These are phyloP conservation scores for Drosophila punjabiensis DNA, from an alignment of 1,140 invertebrate genomes.

Conservation along the genomic window DNA sequence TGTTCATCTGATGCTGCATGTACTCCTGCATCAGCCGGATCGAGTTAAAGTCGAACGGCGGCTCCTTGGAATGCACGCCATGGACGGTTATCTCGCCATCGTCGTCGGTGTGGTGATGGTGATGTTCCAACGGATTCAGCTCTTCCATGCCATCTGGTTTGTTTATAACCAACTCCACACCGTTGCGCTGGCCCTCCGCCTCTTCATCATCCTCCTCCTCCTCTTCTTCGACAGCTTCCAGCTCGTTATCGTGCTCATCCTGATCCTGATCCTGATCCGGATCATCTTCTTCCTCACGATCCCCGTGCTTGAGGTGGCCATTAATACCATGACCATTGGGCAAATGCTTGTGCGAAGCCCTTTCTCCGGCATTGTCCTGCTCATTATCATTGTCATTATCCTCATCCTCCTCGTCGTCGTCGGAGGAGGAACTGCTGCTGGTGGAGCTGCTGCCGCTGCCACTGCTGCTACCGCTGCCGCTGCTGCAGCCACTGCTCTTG, in stretches of 20 bases:
- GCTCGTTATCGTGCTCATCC: conserved; percentile 10
- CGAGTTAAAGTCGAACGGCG: conserved; percentile 73
- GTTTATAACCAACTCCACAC: background rate
- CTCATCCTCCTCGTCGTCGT: conserved; percentile 56
- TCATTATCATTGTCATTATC: conserved; percentile 42
- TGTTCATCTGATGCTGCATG: conserved; percentile 81
- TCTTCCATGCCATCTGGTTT: conserved; percentile 22
- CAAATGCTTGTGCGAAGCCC: conserved; percentile 13
- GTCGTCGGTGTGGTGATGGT: conserved; percentile 8
- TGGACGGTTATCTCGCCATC: conserved; percentile 58
- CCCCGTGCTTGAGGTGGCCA: conserved; percentile 36
- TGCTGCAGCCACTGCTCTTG: conserved; percentile 43
- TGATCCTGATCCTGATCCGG: conserved; percentile 25
- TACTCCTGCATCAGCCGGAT: conserved; percentile 83
- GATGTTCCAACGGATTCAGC: conserved; percentile 11
- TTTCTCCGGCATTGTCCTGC: background rate
- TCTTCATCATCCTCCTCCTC: conserved; percentile 3
- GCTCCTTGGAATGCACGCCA: conserved; percentile 50
- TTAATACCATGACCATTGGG: conserved; percentile 57
- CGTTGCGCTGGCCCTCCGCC: conserved; percentile 10
- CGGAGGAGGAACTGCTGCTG: conserved; percentile 65
- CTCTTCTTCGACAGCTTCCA: background rate
- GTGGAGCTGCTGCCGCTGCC: conserved; percentile 54
- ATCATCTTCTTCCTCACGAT: conserved; percentile 10
- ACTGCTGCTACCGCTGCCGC: conserved; percentile 41